phyloP scores from a whole-genome alignment of 2,113 vertebrate species.

The Melozone crissalis region DNA sequence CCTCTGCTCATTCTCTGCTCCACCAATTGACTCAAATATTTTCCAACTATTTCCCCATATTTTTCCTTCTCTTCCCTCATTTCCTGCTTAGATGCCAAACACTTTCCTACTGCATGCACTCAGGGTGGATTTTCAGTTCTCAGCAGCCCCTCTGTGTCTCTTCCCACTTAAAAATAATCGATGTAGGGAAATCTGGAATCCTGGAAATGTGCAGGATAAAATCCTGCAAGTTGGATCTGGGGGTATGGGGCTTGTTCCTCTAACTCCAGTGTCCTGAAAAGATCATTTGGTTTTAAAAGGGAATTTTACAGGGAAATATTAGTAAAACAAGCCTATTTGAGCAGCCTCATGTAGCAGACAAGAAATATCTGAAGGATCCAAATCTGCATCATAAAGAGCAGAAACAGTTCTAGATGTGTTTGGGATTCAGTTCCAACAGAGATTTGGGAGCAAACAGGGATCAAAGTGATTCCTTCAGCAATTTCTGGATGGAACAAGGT shows the following conservation, averaged over 20 bases:
- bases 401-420: background rate
- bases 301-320: background rate
- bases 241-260: background rate
- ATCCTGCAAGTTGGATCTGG: background rate
- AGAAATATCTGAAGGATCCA: background rate
- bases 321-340: background rate
- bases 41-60: background rate
- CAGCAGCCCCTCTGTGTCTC: background rate
- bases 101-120: background rate
- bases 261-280: background rate
- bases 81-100: background rate
- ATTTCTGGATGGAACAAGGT: too few species aligned
- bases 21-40: background rate
- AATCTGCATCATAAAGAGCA: background rate
- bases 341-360: background rate
- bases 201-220: background rate
- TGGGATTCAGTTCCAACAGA: background rate
- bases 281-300: background rate
- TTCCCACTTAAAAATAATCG: background rate
- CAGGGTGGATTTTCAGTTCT: background rate
- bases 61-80: background rate
- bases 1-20: background rate
- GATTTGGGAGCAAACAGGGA: background rate
- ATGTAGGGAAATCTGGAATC: background rate
- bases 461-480: background rate